Conservation (phyloP, 37 sponge, comb jelly and placozoan species). For the Axinella damicornis region DNA sequence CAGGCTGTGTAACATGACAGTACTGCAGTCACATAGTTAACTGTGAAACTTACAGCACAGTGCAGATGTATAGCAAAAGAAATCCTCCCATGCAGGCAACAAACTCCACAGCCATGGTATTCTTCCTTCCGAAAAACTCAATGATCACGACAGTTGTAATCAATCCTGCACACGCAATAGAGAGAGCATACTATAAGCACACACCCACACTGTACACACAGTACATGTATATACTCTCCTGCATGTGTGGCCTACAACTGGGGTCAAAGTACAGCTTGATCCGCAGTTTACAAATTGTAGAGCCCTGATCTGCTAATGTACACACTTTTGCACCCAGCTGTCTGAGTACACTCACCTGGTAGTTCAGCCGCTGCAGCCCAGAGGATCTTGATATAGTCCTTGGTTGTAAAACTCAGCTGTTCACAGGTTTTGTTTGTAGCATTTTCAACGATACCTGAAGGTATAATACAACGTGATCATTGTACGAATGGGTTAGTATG, state of each 20-base stretch:
- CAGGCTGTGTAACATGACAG: too few species aligned
- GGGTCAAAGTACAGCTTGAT: too few species aligned
- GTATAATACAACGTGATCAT: too few species aligned
- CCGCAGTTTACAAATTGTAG: too few species aligned
- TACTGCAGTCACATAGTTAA: too few species aligned
- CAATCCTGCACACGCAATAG: constrained; percentile 68
- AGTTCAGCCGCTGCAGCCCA: constrained; percentile 84
- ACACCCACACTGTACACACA: too few species aligned
- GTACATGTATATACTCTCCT: too few species aligned
- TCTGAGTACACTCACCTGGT: constrained; percentile 46
- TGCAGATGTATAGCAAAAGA: constrained; percentile 77
- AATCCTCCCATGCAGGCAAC: constrained; percentile 47
- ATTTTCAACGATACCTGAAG: neutral
- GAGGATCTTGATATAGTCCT: constrained; percentile 71
- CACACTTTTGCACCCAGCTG: neutral
- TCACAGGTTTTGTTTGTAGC: neutral
- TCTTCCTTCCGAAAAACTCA: constrained; percentile 81
- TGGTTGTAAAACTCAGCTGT: constrained; percentile 7
- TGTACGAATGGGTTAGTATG: too few species aligned
- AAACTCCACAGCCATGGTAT: constrained; percentile 77
- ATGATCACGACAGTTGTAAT: constrained; percentile 68
- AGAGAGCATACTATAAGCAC: too few species aligned
- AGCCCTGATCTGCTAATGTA: too few species aligned
- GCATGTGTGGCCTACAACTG: too few species aligned
- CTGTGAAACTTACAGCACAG: constrained; percentile 16